Evolutionary conservation across 2,113 vertebrate species (phyloP).

Genomic region (Rynchops niger): DNA sequence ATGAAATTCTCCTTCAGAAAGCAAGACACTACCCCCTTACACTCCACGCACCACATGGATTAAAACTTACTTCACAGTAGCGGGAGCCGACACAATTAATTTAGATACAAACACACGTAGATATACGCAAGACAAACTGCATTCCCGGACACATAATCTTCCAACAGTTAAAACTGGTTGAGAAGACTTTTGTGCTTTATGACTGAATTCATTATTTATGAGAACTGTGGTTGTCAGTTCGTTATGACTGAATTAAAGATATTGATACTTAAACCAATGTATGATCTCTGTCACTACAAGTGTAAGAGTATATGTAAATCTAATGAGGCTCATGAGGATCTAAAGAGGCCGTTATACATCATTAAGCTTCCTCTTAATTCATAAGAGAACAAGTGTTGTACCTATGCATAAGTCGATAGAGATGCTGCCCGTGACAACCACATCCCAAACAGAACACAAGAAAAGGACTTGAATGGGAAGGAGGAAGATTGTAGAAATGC

Average conservation of each 20-base stretch:
- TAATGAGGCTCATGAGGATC: neutral
- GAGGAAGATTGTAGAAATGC: neutral
- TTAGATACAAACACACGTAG: neutral
- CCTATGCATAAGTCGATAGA: neutral
- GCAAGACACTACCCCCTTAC: neutral
- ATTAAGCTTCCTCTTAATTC: neutral
- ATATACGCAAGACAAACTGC: neutral
- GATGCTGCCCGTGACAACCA: neutral
- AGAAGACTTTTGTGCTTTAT: neutral
- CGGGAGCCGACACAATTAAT: rapidly evolving
- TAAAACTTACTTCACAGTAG: neutral
- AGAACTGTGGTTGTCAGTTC: neutral
- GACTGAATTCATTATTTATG: neutral
- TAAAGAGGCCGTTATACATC: neutral
- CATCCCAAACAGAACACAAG: neutral
- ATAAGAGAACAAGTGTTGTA: neutral
- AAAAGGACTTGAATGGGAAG: neutral
- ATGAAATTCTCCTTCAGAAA: neutral
- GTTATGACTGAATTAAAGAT: neutral
- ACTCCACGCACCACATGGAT: neutral
- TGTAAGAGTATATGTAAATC: neutral
- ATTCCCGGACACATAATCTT: neutral
- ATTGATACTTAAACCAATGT: neutral
- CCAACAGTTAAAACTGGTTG: neutral
- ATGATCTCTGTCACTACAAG: neutral